Base-by-base conservation (phyloP, 2,113 vertebrate species). In the Procavia capensis region DNA sequence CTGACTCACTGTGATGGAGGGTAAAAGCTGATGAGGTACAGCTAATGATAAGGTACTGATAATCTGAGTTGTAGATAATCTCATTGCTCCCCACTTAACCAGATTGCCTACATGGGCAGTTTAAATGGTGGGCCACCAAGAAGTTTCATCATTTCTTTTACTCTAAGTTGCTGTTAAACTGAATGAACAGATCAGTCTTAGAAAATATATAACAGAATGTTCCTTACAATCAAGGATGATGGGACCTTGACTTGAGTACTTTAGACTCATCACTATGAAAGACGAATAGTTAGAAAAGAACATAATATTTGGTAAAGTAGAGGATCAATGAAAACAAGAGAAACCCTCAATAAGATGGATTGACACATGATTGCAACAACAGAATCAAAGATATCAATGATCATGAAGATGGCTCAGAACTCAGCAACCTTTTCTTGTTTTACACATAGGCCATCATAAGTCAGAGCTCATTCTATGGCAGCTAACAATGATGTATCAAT, bases 81-180 rank as follows among this genome's bases (percentile, higher is more conserved):
- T n/a, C n/a, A n/a, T n/a, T n/a, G n/a, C n/a, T n/a, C n/a, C n/a
- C n/a, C n/a, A n/a, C n/a, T n/a, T n/a, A n/a, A n/a, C n/a, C n/a
- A n/a, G n/a, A n/a, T n/a, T n/a, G n/a, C 45, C 64, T 7, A 0
- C 3, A 3, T 0, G 5, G n/a, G 57, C 50, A 4, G 16, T 39
- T 34, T 31, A 25, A 81, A 64, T 72, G 34, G 16, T 24, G 11
- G n/a, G 24, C 6, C 31, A 6, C 9, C 29, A 78, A 59, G 5
- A 2, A 1, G 31, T 14, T 0, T 31, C 36, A 3, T 14, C 47
- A 0, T 45, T 41, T 84, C n/a, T 54, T 54, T 22, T 25, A 41
- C 9, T 43, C 31, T 59, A 5, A 59, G 6, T 9, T 20, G 31
- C 70, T 22, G 10, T 39, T 72, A 72, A 36, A n/a, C n/a, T 72